These are phyloP conservation scores for Hydractinia symbiolongicarpus DNA, from an alignment of 30 jellyfish, hydroid and myxozoan species.

Conservation along the genomic window DNA sequence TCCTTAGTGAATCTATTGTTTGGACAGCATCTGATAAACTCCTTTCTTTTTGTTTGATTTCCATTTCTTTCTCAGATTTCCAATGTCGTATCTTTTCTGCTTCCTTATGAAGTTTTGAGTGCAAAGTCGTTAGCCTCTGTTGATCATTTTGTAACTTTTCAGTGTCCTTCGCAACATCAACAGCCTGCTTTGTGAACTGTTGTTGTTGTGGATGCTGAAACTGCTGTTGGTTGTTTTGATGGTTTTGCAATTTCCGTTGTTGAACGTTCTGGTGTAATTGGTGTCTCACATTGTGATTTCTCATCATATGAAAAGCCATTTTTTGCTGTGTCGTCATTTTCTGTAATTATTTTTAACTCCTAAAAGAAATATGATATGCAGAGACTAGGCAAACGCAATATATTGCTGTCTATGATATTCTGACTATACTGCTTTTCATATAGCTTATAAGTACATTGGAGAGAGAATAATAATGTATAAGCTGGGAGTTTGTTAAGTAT, in stretches of 20 bases:
- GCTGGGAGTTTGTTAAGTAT: no score
- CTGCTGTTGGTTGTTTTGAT: constrained; percentile 9
- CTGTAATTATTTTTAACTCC: background rate
- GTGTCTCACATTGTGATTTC: constrained; percentile 1
- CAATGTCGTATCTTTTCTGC: constrained; percentile 93
- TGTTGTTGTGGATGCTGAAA: constrained; percentile 45
- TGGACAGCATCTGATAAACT: constrained; percentile 60
- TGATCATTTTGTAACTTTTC: constrained; percentile 38
- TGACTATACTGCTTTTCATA: no score
- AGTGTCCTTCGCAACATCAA: constrained; percentile 54
- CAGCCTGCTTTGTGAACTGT: constrained; percentile 43
- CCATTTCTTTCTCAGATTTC: constrained; percentile 78
- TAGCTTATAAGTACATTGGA: no score
- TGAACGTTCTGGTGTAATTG: constrained; percentile 9
- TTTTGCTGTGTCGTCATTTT: background rate
- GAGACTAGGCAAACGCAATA: background rate
- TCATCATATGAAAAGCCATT: constrained; percentile 2
- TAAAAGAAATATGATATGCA: background rate
- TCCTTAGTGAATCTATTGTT: constrained; percentile 79
- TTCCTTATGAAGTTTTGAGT: constrained; percentile 80
- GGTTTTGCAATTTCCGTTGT: constrained; percentile 1
- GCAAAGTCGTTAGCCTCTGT: constrained; percentile 58
- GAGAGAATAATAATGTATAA: no score
- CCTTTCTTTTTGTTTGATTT: constrained; percentile 65
- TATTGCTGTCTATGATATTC: no score